Conservation (phyloP, 2,113 vertebrate species). For the Pangasianodon gigas region DNA sequence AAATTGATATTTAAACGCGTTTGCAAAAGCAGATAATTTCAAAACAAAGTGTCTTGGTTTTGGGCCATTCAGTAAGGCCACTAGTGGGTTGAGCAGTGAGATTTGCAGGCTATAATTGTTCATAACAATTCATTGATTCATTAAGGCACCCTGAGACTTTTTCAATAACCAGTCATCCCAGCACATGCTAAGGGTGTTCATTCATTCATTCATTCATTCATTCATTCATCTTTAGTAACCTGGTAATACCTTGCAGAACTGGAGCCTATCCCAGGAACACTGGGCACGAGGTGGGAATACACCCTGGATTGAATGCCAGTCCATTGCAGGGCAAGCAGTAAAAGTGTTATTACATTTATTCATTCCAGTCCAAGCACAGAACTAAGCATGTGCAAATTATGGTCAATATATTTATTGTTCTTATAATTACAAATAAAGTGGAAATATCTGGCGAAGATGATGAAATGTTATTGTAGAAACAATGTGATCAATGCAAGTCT, state of each 20-base stretch:
- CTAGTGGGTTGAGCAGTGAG: slow-evolving; percentile 47
- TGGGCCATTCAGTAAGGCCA: not conserved
- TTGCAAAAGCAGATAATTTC: not conserved
- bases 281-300: not conserved
- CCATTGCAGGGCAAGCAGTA: not conserved
- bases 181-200: not conserved
- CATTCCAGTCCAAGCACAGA: not conserved
- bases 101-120: slow-evolving; percentile 68
- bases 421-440: not conserved
- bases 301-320: not conserved
- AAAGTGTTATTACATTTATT: not conserved
- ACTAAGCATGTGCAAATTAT: not conserved
- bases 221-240: no score
- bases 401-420: not conserved
- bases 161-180: slow-evolving; percentile 32
- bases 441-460: not conserved
- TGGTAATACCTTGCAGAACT: no score
- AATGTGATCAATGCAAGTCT: no score
- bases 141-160: slow-evolving; percentile 66
- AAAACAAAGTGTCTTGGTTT: not conserved
- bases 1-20: not conserved
- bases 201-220: no score
- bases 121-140: slow-evolving; percentile 63
- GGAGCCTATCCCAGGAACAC: not conserved
- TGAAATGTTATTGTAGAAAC: not conserved